A percentile compares a stretch with the other conserved stretches of the same genome.
Evolutionary conservation across 2,888 invertebrate genomes (phyloP).

Genomic region (Heteromyza rotundicornis): DNA sequence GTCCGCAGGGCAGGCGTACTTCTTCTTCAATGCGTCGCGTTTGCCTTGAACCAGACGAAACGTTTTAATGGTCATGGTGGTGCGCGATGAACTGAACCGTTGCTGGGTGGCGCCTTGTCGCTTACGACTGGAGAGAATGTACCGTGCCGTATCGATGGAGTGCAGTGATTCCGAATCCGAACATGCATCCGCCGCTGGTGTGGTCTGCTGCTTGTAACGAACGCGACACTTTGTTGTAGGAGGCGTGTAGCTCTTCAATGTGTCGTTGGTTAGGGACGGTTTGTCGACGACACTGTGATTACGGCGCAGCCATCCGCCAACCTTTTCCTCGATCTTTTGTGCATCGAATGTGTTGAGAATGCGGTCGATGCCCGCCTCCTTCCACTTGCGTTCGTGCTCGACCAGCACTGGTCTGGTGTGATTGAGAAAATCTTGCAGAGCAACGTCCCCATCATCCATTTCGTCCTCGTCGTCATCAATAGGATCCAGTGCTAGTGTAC

Average conservation of each 20-base stretch:
- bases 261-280: background rate
- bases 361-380: slow-evolving; percentile 47
- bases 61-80: slow-evolving; percentile 51
- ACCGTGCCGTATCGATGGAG: slow-evolving; percentile 54
- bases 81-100: slow-evolving; percentile 24
- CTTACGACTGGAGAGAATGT: slow-evolving; percentile 47
- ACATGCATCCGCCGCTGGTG: slow-evolving; percentile 28
- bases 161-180: slow-evolving; percentile 47
- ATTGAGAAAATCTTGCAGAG: slow-evolving; percentile 38
- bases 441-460: slow-evolving; percentile 17
- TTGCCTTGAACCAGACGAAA: slow-evolving; percentile 46
- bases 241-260: background rate
- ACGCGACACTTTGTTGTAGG: background rate
- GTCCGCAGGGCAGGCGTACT: slow-evolving; percentile 38
- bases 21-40: slow-evolving; percentile 44
- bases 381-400: slow-evolving; percentile 51
- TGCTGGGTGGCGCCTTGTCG: slow-evolving; percentile 5
- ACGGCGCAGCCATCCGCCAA: slow-evolving; percentile 52
- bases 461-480: slow-evolving; percentile 25
- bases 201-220: background rate
- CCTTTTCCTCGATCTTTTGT: slow-evolving; percentile 49
- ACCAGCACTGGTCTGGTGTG: slow-evolving; percentile 50
- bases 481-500: background rate
- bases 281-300: slow-evolving; percentile 41
- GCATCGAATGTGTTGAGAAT: slow-evolving; percentile 53